These are phyloP conservation scores for Mamestra configurata DNA, from an alignment of 1,140 invertebrate species.

Conservation along the genomic window DNA sequence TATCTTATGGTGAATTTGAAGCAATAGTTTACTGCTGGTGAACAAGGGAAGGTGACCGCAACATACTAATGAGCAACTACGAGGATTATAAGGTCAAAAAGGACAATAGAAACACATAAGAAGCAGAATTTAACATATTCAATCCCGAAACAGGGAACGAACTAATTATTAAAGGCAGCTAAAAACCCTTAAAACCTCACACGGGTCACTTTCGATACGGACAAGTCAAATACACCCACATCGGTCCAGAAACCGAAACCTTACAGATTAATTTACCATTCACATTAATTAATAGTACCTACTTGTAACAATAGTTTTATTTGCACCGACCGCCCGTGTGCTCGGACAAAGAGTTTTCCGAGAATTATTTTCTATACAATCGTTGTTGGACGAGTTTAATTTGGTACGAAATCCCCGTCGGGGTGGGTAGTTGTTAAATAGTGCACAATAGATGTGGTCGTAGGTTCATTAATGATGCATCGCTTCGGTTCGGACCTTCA, in stretches of 20 bases:
- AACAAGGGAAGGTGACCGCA: no score
- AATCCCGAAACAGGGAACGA: neutral
- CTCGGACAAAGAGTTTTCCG: conserved; percentile 62
- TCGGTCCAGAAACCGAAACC: conserved; percentile 47
- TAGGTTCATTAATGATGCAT: conserved; percentile 67
- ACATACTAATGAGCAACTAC: no score
- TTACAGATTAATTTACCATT: conserved; percentile 60
- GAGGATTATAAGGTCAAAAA: no score
- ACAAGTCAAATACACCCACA: conserved; percentile 30
- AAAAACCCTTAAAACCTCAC: neutral
- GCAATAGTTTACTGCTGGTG: no score
- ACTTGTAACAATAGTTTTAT: conserved; percentile 68
- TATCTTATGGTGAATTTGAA: no score
- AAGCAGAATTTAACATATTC: neutral
- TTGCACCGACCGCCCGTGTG: conserved; percentile 58
- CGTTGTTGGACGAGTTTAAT: conserved; percentile 60
- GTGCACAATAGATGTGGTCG: conserved; percentile 67
- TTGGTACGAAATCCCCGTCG: conserved; percentile 63
- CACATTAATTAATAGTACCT: conserved; percentile 67
- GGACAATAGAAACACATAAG: no score
- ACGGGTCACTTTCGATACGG: conserved; percentile 39
- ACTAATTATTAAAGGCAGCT: neutral
- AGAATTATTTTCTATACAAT: conserved; percentile 68
- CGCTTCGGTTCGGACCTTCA: conserved; percentile 60
- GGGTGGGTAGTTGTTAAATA: conserved; percentile 66